Base-by-base conservation (phyloP, 2,888 invertebrate genomes). In the Anaspis maculata region DNA sequence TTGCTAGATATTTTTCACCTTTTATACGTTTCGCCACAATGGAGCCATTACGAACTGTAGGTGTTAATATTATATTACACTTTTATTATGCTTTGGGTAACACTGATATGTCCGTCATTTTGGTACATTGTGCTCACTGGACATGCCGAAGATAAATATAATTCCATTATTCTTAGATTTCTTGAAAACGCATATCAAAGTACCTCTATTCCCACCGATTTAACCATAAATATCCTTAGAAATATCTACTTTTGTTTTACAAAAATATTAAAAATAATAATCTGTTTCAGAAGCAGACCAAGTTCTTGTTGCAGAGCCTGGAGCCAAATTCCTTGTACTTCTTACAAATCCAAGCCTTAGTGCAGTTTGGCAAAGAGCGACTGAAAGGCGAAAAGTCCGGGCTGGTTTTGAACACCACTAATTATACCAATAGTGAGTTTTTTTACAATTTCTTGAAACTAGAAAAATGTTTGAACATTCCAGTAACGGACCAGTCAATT, bases 321-420 rank as follows among this genome's bases (percentile, higher is more conserved):
- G 71, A 76, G 47, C 73, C 76, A 3, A 75, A 80, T 53, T 81
- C 81, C 1, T 73, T 77, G 62, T 85, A 85, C 57, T 84, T 83
- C 52, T 68, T 85, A 23, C 84, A 85, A 75, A 80, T 85, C 3
- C 83, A 84, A 64, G 83, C 83, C 3, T 71, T 83, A 40, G 75
- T 77, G 16, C 73, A 79, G 46, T 83, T 72, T 51, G 83, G 83
- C 2, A 69, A 72, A 28, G 73, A 77, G 7, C 74, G 78, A 44
- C 61, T 84, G 11, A 74, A 79, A 30, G 82, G 84, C 32, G 76
- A 79, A 26, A 83, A 83, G 50, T 76, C 77, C 1, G 79, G 77
- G 6, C 68, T 80, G 32, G 73, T 83, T 30, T 73, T 79, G 49
- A 83, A 85, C 55, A 83, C 83, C 2, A 81, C 82, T 19, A 68